Percentiles rank a stretch among this genome's conserved stretches.
Evolutionary conservation across 2,113 vertebrate genomes (phyloP).

Genomic region (Pseudorectes ferrugineus): DNA sequence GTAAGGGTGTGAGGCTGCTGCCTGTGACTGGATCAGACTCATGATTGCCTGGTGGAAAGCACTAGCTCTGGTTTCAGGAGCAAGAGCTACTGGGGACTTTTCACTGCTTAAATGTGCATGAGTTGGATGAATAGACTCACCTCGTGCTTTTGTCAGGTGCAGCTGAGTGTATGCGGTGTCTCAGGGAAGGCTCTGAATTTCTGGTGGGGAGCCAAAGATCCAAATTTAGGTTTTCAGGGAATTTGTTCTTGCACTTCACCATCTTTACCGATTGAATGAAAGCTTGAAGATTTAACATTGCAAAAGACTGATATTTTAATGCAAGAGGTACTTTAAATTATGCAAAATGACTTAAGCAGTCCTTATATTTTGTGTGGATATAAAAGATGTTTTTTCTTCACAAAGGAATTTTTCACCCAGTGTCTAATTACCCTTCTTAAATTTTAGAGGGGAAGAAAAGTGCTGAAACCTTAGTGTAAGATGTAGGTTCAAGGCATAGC

Average conservation of each 20-base stretch:
- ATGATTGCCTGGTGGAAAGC: background rate
- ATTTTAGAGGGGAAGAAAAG: background rate
- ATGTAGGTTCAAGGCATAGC: background rate
- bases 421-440: background rate
- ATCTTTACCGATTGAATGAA: background rate
- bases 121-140: background rate
- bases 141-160: background rate
- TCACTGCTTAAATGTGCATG: rapidly evolving
- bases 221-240: background rate
- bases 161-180: background rate
- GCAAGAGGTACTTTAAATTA: background rate
- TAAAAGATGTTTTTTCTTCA: background rate
- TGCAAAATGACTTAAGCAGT: rapidly evolving
- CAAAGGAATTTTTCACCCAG: background rate
- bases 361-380: background rate
- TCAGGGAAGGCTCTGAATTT: background rate
- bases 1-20: background rate
- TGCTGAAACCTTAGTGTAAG: background rate
- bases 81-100: background rate
- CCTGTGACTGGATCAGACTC: background rate
- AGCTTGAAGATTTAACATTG: background rate
- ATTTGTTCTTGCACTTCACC: background rate
- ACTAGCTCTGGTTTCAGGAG: background rate
- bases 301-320: background rate
- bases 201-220: background rate